Evolutionary conservation across 2,888 invertebrate species (phyloP).

Genomic region (Metacarcinus magister): DNA sequence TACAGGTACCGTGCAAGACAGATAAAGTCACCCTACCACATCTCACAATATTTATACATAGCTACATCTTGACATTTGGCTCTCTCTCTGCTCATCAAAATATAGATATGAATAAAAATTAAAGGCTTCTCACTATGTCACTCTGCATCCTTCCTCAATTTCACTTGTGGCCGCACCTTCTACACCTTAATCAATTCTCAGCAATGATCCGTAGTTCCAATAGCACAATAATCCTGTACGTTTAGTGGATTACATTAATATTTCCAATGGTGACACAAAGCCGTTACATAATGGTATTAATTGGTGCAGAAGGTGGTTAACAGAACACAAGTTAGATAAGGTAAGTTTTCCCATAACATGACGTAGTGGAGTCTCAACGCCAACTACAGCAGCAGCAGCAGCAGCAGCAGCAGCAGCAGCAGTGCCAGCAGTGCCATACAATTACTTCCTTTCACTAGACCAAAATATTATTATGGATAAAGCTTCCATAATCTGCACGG

Average conservation of each 20-base stretch:
- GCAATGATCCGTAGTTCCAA: constrained; percentile 65
- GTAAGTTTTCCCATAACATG: constrained; percentile 67
- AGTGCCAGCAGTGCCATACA: neutral
- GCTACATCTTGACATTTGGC: constrained; percentile 54
- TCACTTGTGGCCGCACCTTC: constrained; percentile 73
- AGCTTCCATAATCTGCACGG: constrained; percentile 71
- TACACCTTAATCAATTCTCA: constrained; percentile 73
- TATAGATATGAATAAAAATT: constrained; percentile 67
- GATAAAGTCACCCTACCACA: constrained; percentile 47
- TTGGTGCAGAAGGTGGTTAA: constrained; percentile 69
- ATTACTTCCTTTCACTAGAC: constrained; percentile 59
- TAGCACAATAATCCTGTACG: neutral
- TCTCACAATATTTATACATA: constrained; percentile 65
- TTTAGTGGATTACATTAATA: neutral
- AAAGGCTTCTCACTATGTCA: constrained; percentile 65
- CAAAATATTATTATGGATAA: constrained; percentile 61
- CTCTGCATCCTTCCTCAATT: constrained; percentile 64
- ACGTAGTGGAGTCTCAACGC: constrained; percentile 55
- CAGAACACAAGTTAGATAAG: constrained; percentile 66
- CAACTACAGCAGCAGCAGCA: constrained; percentile 33
- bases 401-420: no score
- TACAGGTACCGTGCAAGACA: constrained; percentile 67
- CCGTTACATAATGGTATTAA: constrained; percentile 18
- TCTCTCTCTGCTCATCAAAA: constrained; percentile 42
- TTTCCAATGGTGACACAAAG: neutral